Base-by-base conservation (phyloP, 2,888 invertebrate genomes). In the Drosophila austrosaltans region DNA sequence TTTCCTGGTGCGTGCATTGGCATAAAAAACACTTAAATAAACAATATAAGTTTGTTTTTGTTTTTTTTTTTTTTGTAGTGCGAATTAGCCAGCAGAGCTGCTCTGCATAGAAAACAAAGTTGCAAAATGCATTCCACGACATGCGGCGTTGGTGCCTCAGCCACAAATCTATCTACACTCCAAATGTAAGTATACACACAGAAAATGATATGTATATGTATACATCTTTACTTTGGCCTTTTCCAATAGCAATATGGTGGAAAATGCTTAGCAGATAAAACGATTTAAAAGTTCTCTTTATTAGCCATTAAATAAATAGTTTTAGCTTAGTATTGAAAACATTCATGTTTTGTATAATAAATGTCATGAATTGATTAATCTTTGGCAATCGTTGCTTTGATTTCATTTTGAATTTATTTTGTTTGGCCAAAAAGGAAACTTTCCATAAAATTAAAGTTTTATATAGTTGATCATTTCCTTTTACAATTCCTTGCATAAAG, bases 51-150 rank as follows among this genome's bases (percentile, higher is more conserved):
- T 16, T 16, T 16, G 16, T 16, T 16, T 16, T 16, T 16, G 1
- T 16, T 16, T 16, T 16, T 16, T 16, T 16, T 16, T 16, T 16
- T 16, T 63, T 20, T 57, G 57, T 44, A 20, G 44, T 32, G 30
- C 20, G 53, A 12, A 40, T 44, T 61, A 44, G 66, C 75, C 63
- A 60, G 76, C 67, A 65, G 74, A 71, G 59, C 53, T 61, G 66
- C 63, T 32, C 10, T 44, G n/a, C 72, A 74, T 61, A 76, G 74
- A 72, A 75, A 66, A 70, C 60, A 74, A 78, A 87, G 76, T 77
- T 67, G 66, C 67, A 53, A 71, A 85, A 91, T 91, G 91, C 91
- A 91, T 90, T 91, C 91, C 82, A 90, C 90, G 69, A 79, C 91
- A 89, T 91, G 90, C 83, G 90, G 90, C 62, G 82, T 90, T 64